Conservation (phyloP, 2,888 invertebrate genomes). For the Melipona bicolor region DNA sequence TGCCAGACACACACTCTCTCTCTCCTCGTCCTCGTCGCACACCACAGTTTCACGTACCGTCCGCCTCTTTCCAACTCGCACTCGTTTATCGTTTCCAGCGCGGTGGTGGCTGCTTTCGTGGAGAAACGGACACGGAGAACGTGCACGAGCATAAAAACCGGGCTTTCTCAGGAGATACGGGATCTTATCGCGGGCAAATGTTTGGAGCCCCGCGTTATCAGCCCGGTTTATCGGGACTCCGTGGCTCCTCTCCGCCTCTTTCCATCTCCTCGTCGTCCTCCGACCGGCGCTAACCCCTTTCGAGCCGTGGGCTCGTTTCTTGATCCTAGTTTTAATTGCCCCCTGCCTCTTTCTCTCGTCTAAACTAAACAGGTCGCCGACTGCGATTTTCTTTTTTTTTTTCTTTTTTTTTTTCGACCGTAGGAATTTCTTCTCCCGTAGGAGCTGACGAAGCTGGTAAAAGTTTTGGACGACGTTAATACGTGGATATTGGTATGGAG, state of each 20-base stretch:
- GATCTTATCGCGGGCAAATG: conserved; percentile 81
- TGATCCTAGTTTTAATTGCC: conserved; percentile 39
- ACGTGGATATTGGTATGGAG: too few relatives aligned
- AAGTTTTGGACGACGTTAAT: too few relatives aligned
- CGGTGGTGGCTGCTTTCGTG: conserved; percentile 53
- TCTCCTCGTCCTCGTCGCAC: conserved; percentile 17
- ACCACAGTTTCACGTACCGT: not conserved
- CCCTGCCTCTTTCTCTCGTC: too few relatives aligned
- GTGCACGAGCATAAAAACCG: conserved; percentile 74
- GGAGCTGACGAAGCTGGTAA: not conserved
- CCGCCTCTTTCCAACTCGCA: not conserved
- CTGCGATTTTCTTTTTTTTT: not conserved
- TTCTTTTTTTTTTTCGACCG: not conserved
- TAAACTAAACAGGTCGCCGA: not conserved
- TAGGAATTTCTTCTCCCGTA: not conserved
- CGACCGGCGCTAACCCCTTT: not conserved
- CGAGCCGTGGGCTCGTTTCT: not conserved
- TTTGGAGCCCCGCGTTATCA: conserved; percentile 78
- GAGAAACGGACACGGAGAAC: conserved; percentile 60
- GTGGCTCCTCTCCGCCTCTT: not conserved
- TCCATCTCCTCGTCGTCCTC: not conserved
- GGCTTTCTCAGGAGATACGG: conserved; percentile 80
- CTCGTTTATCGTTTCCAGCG: not conserved
- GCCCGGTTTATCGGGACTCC: conserved; percentile 71
- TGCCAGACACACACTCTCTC: conserved; percentile 49